These are phyloP conservation scores for Pogonomyrmex californicus DNA, from an alignment of 1,140 invertebrate species.

Conservation along the genomic window DNA sequence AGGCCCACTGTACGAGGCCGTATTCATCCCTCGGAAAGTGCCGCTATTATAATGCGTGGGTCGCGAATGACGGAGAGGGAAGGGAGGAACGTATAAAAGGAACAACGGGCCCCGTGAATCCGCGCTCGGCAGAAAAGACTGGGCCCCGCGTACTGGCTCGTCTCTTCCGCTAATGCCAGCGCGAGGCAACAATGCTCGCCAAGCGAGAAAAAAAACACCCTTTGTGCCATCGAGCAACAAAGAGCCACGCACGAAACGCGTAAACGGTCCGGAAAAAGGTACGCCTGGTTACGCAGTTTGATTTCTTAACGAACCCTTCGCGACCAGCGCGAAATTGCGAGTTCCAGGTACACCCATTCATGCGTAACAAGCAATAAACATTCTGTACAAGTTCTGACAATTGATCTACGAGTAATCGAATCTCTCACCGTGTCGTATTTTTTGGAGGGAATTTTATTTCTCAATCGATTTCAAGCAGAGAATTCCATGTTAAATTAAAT, in stretches of 20 bases:
- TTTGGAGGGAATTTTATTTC: neutral
- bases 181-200: constrained; percentile 68
- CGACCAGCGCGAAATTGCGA: constrained; percentile 50
- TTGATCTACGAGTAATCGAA: constrained; percentile 36
- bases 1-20: constrained; percentile 73
- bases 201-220: constrained; percentile 71
- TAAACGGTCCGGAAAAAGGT: constrained; percentile 46
- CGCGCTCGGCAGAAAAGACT: constrained; percentile 65
- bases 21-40: constrained; percentile 76
- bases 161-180: constrained; percentile 69
- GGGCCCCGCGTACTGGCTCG: constrained; percentile 51
- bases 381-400: constrained; percentile 14
- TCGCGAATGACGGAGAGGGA: constrained; percentile 51
- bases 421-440: neutral
- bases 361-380: constrained; percentile 38
- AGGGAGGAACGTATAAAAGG: constrained; percentile 51
- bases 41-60: constrained; percentile 77
- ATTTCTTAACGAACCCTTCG: constrained; percentile 47
- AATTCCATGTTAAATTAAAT: constrained; percentile 5
- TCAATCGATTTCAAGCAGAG: neutral
- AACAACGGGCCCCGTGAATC: constrained; percentile 70
- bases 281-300: constrained; percentile 44
- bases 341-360: constrained; percentile 49
- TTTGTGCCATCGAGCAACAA: constrained; percentile 54
- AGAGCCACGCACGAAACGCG: constrained; percentile 50